Evolutionary conservation across 2,888 invertebrate species (phyloP).

Genomic region (Sphinx pinastri): DNA sequence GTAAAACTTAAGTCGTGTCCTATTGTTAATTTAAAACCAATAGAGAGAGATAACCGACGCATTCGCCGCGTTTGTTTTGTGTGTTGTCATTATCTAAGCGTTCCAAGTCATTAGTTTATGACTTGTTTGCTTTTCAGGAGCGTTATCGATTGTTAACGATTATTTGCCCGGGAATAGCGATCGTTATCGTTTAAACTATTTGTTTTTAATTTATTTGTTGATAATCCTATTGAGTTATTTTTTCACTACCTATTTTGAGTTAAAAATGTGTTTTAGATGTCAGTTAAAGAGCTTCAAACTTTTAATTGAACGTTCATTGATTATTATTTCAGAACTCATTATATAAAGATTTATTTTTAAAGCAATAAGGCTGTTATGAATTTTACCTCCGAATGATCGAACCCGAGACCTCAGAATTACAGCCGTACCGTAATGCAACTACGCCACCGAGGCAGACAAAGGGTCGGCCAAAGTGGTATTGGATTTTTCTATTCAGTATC

Average conservation of each 20-base stretch:
- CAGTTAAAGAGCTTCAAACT: too few species aligned
- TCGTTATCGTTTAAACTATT: slow-evolving; percentile 7
- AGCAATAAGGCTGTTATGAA: too few species aligned
- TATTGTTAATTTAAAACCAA: slow-evolving; percentile 72
- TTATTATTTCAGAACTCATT: too few species aligned
- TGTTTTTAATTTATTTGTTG: slow-evolving; percentile 8
- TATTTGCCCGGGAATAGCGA: slow-evolving; percentile 7
- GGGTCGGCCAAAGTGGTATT: too few species aligned
- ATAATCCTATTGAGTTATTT: not conserved
- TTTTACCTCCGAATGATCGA: too few species aligned
- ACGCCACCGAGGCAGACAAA: too few species aligned
- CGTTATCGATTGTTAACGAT: slow-evolving; percentile 34
- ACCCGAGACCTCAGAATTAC: too few species aligned
- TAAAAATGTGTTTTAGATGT: not conserved
- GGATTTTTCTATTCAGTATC: too few species aligned
- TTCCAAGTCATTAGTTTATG: slow-evolving; percentile 41
- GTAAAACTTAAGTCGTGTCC: slow-evolving; percentile 67
- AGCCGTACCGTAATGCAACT: too few species aligned
- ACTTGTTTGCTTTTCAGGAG: slow-evolving; percentile 40
- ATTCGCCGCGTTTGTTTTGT: slow-evolving; percentile 48
- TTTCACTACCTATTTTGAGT: too few species aligned
- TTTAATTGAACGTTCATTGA: too few species aligned
- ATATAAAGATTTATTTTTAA: too few species aligned
- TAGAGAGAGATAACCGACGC: slow-evolving; percentile 61
- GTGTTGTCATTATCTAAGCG: slow-evolving; percentile 40